A percentile compares a stretch with the other conserved stretches of the same genome.
Conservation (phyloP, 1,140 invertebrate species). For the Drosophila teissieri region DNA sequence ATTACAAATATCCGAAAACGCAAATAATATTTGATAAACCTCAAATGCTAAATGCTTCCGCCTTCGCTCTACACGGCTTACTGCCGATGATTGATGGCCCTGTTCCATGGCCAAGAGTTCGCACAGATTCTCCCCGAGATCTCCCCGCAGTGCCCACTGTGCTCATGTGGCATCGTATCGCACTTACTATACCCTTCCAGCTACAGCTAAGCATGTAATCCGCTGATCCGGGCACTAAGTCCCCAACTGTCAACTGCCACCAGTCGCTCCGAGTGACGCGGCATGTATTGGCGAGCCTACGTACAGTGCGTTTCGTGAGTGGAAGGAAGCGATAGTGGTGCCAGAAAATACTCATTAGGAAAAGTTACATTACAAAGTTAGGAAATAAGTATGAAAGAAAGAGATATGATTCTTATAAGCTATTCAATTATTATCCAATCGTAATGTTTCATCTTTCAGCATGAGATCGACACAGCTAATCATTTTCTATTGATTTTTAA, state of each 20-base stretch:
- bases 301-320: conserved; percentile 16
- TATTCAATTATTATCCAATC: too few species aligned
- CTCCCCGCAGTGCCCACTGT: conserved; percentile 17
- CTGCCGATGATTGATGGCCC: conserved; percentile 66
- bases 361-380: too few species aligned
- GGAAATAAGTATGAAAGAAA: too few species aligned
- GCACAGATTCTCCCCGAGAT: conserved; percentile 51
- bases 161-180: conserved; percentile 7
- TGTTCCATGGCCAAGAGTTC: conserved; percentile 41
- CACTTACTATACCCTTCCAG: conserved; percentile 7
- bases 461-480: too few species aligned
- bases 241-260: conserved; percentile 45
- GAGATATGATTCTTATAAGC: too few species aligned
- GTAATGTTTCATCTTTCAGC: too few species aligned
- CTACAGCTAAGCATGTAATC: conserved; percentile 54
- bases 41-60: conserved; percentile 63
- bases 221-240: conserved; percentile 42
- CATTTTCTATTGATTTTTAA: too few species aligned
- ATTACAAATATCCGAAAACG: conserved; percentile 52
- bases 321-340: not conserved
- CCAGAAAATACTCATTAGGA: not conserved
- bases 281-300: conserved; percentile 12
- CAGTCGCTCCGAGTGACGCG: conserved; percentile 41
- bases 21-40: conserved; percentile 30
- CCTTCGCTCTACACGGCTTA: conserved; percentile 48